Base-by-base conservation (phyloP, 1,140 invertebrate genomes). In the Heliconius eleuchia region DNA sequence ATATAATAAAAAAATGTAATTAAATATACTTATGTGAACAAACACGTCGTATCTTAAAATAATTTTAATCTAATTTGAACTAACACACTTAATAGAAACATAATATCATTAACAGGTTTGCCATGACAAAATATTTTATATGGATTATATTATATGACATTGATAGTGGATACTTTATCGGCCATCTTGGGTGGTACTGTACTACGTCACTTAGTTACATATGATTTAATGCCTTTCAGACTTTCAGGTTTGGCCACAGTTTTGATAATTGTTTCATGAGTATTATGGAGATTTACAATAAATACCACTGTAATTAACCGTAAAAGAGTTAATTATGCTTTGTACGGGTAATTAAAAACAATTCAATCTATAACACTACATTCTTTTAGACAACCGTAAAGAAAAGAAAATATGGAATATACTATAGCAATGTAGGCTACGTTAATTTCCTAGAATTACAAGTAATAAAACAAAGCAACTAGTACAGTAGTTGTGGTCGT, bases 171-270 rank as follows among this genome's bases (percentile, higher is more conserved):
- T 81, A 52, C 71, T 57, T 72, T 83, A 80, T 81, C 75, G 76
- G 46, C 30, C 52, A 70, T 23, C 46, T 79, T 57, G 60, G 52
- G 74, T 82, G 70, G 50, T 78, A 39, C 66, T 3, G 7, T 81
- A 87, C 86, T 81, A 87, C 86, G 86, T 87, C 84, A 86, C 81
- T 84, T 75, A 82, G 84, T 82, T 80, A 84, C 80, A 75, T 46
- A 27, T 19, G 74, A 76, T 75, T 71, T 18, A 34, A 71, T 72
- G 76, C 19, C 70, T 30, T 72, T 30, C 66, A 34, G 39, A 9
- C 18, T 82, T 79, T 74, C 46, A 27, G 46, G 82, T 87, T 87
- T 85, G 83, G 80, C 81, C 79, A 81, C 52, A 66, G 71, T 4
- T 71, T 76, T 27, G 72, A 73, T n/a, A n/a, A 76, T 66, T 80